A percentile compares a stretch with the other conserved stretches of the same genome.
These are phyloP conservation scores for Lutraria lutraria DNA, from an alignment of 2,888 invertebrate genomes.

Conservation along the genomic window DNA sequence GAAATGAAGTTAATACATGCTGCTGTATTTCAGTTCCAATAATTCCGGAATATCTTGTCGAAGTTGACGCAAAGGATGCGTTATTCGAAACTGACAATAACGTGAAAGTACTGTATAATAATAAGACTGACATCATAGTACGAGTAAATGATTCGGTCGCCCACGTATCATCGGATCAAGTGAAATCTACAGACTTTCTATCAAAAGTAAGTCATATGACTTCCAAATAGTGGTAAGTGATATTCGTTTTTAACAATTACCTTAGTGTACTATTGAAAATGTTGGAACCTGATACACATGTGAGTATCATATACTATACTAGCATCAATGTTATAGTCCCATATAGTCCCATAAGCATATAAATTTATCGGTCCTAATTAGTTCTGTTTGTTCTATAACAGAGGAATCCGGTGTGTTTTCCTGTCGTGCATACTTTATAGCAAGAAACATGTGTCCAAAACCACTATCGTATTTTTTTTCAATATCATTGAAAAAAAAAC, in stretches of 20 bases:
- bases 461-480: too few species aligned
- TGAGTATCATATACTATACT: too few species aligned
- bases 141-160: slow-evolving; percentile 85
- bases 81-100: slow-evolving; percentile 28
- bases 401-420: too few species aligned
- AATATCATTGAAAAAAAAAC: too few species aligned
- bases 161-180: neutral
- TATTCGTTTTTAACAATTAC: neutral
- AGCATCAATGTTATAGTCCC: too few species aligned
- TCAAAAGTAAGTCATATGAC: slow-evolving; percentile 21
- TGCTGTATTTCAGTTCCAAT: slow-evolving; percentile 90
- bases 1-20: neutral
- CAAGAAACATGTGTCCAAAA: too few species aligned
- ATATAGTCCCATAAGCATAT: too few species aligned
- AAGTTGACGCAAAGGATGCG: slow-evolving; percentile 78
- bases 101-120: neutral
- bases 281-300: too few species aligned
- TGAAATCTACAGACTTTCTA: slow-evolving; percentile 3
- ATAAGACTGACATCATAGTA: slow-evolving; percentile 70
- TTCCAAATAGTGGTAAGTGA: neutral
- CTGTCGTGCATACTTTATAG: too few species aligned
- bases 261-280: too few species aligned
- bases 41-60: slow-evolving; percentile 92
- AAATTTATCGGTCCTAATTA: too few species aligned
- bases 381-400: too few species aligned